Percentiles rank a stretch among this genome's conserved stretches.
Evolutionary conservation across 2,888 invertebrate genomes (phyloP).

Genomic region (Archaeoteleia sp.): DNA sequence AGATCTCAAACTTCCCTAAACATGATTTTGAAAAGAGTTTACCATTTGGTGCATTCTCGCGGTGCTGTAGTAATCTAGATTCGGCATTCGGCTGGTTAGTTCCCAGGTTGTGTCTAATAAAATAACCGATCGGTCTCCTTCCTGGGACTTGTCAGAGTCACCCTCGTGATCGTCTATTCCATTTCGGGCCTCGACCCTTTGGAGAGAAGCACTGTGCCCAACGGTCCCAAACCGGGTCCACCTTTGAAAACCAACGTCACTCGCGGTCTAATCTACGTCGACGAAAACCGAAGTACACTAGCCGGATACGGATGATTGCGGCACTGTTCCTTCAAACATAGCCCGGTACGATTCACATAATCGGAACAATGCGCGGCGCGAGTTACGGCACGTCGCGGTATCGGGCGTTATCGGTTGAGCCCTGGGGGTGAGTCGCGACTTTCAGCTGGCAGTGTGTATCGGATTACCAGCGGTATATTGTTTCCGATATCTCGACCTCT

Average conservation of each 20-base stretch:
- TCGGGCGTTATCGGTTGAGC: too few species aligned
- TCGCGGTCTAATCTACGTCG: slow-evolving; percentile 6
- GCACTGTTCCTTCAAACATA: slow-evolving; percentile 32
- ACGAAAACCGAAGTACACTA: slow-evolving; percentile 13
- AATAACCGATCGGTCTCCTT: not conserved
- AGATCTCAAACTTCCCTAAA: not conserved
- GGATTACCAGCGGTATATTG: slow-evolving; percentile 64
- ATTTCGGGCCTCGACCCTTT: too few species aligned
- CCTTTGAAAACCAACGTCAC: not conserved
- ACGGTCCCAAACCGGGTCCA: not conserved
- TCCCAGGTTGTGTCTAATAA: not conserved
- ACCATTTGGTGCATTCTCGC: slow-evolving; percentile 75
- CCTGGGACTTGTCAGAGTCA: too few species aligned
- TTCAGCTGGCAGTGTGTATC: slow-evolving; percentile 53
- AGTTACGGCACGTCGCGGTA: too few species aligned
- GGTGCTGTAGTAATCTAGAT: slow-evolving; percentile 73
- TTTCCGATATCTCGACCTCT: slow-evolving; percentile 67
- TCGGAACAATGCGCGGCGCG: too few species aligned
- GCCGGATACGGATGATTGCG: slow-evolving; percentile 14
- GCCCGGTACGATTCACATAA: too few species aligned
- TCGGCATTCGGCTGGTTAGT: slow-evolving; percentile 69
- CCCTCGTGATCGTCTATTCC: too few species aligned
- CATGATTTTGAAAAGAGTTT: slow-evolving; percentile 59
- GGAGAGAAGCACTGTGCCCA: not conserved
- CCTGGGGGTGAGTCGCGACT: slow-evolving; percentile 48